These are phyloP conservation scores for cat (Felis catus) DNA, from an alignment of 2,113 vertebrate genomes.

Conservation along the genomic window DNA sequence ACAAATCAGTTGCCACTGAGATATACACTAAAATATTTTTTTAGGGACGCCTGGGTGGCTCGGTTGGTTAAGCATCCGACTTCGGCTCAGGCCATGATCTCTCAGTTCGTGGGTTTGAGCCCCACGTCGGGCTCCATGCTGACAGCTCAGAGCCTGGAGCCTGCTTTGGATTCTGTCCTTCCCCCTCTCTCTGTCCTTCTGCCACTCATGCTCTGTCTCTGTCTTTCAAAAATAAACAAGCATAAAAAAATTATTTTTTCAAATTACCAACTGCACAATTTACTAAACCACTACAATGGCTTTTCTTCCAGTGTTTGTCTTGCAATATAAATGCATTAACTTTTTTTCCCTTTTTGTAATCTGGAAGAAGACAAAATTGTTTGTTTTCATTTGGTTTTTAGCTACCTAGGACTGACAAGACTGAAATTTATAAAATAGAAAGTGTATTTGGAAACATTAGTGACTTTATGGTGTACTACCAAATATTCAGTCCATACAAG, in stretches of 20 bases:
- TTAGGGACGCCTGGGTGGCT: background rate
- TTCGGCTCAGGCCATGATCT: too few species aligned
- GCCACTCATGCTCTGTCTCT: too few species aligned
- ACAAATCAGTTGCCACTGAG: background rate
- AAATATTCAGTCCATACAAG: background rate
- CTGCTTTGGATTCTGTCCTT: too few species aligned
- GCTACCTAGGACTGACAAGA: background rate
- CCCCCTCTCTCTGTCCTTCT: too few species aligned
- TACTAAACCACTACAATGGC: background rate
- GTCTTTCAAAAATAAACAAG: too few species aligned
- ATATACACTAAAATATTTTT: background rate
- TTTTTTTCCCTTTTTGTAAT: slow-evolving; percentile 27
- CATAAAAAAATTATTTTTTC: too few species aligned
- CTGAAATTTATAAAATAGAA: slow-evolving; percentile 12
- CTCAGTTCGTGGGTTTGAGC: too few species aligned
- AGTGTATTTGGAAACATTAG: background rate
- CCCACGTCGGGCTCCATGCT: too few species aligned
- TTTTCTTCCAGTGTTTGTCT: slow-evolving; percentile 12
- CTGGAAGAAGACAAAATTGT: background rate
- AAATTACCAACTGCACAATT: background rate
- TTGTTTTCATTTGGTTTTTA: slow-evolving; percentile 28
- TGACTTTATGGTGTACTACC: background rate
- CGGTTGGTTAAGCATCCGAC: too few species aligned
- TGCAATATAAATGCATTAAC: background rate
- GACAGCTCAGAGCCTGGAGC: too few species aligned